A percentile compares a stretch with the other conserved stretches of the same genome.
phyloP scores from a whole-genome alignment of 2,888 invertebrate genomes.

The Lacanobia oleracea region DNA sequence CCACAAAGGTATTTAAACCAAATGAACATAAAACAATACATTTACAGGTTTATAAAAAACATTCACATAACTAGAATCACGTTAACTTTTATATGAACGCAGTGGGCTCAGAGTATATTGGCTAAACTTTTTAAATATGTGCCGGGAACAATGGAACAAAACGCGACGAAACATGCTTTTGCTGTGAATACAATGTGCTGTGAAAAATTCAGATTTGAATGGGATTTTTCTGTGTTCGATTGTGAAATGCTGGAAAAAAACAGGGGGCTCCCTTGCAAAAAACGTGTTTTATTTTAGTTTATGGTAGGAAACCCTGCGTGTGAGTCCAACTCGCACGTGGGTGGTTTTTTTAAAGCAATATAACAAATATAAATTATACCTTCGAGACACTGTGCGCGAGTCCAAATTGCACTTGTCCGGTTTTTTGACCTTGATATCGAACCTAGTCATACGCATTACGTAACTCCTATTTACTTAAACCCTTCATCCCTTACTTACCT shows the following conservation, averaged over 20 bases:
- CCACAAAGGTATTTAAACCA: not conserved
- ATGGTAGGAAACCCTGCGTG: too few relatives aligned
- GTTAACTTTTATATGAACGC: conserved; percentile 37
- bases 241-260: not conserved
- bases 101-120: conserved; percentile 8
- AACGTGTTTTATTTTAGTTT: too few relatives aligned
- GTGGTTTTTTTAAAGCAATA: too few relatives aligned
- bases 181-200: conserved; percentile 20
- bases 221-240: conserved; percentile 1
- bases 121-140: conserved; percentile 53
- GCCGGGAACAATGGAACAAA: conserved; percentile 27
- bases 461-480: not conserved
- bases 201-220: conserved; percentile 9
- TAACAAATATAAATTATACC: too few relatives aligned
- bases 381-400: too few relatives aligned
- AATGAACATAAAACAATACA: not conserved
- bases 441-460: not conserved
- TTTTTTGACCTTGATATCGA: too few relatives aligned
- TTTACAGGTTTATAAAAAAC: not conserved
- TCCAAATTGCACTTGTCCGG: too few relatives aligned
- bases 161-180: conserved; percentile 14
- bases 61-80: not conserved
- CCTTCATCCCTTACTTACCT: conserved; percentile 25
- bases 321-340: too few relatives aligned
- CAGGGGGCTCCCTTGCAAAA: too few relatives aligned